Percentiles rank a stretch among this genome's conserved stretches.
Conservation (phyloP, 2,113 vertebrate genomes). For the Colinus virginianus region DNA sequence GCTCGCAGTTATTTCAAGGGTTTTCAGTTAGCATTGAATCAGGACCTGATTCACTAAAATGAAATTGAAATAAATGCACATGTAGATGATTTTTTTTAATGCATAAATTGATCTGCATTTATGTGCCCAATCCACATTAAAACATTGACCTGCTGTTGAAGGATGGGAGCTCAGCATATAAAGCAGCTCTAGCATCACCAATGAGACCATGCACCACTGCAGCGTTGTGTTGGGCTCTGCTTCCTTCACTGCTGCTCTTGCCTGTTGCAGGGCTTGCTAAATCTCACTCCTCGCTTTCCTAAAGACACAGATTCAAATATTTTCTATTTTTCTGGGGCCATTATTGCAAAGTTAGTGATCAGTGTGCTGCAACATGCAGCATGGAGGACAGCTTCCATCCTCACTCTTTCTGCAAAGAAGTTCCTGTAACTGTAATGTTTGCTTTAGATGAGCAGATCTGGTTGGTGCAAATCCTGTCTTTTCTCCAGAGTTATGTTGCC, state of each 20-base stretch:
- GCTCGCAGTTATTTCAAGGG: conserved; percentile 66
- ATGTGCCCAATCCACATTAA: conserved; percentile 62
- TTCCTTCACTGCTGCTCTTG: not conserved
- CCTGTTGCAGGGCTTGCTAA: not conserved
- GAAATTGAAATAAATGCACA: conserved; percentile 72
- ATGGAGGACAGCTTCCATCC: not conserved
- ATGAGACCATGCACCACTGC: not conserved
- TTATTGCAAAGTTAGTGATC: not conserved
- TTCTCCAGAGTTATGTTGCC: not conserved
- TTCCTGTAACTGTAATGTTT: not conserved
- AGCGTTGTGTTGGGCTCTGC: fast-evolving
- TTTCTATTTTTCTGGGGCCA: not conserved
- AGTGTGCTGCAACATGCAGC: not conserved
- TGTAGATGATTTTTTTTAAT: conserved; percentile 68
- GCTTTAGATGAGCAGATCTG: not conserved
- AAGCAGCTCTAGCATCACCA: conserved; percentile 17
- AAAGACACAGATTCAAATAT: not conserved
- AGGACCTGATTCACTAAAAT: conserved; percentile 67
- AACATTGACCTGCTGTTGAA: conserved; percentile 65
- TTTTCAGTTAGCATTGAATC: conserved; percentile 55
- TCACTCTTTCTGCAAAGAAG: not conserved
- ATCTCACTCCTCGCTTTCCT: not conserved
- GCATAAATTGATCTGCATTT: conserved; percentile 66
- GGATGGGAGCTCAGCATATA: conserved; percentile 47
- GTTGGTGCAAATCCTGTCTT: not conserved